Base-by-base conservation (phyloP, 1,140 invertebrate genomes). In the Calycopis cecrops region DNA sequence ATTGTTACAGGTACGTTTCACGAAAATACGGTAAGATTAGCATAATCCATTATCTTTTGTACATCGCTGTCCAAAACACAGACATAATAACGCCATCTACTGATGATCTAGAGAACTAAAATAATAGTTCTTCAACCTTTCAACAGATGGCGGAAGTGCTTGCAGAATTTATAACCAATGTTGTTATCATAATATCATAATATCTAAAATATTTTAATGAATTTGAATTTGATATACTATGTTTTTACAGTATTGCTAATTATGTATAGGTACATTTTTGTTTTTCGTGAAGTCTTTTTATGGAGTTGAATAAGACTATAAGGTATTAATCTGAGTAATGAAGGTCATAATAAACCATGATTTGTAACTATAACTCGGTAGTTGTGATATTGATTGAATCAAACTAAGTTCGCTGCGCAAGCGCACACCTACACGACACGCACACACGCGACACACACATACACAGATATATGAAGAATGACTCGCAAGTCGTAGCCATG, bases 401-500 rank as follows among this genome's bases (percentile, higher is more conserved):
- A 40, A n/a, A 9, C 14, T 47, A 47, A 4, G 37, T 17, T 52
- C 50, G 35, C 14, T 53, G 37, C 51, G 48, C 38, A 40, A 48
- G 65, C 49, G 48, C 62, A 67, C 67, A 68, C 65, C 59, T 40
- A 21, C 53, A 59, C 49, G 18, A 6, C 14, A 53, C 52, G 17
- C 50, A 55, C 55, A 54, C 60, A 54, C 18, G 40, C 7, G 21
- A 63, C 61, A 3, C 61, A 65, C 71, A 71, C 71, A 63, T n/a
- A 35, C 48, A 28, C 28, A 53, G 1, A 9, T 18, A 47, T 57
- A 52, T 72, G 73, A 82, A 71, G 73, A 81, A 81, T 76, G 71
- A 75, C 66, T 76, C 61, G 69, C 73, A 55, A 71, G n/a, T 40
- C n/a, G 38, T 6, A 40, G 76, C 78, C 79, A 80, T 84, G 80